These are phyloP conservation scores for Macquaria australasica DNA, from an alignment of 2,113 vertebrate species.

Conservation along the genomic window DNA sequence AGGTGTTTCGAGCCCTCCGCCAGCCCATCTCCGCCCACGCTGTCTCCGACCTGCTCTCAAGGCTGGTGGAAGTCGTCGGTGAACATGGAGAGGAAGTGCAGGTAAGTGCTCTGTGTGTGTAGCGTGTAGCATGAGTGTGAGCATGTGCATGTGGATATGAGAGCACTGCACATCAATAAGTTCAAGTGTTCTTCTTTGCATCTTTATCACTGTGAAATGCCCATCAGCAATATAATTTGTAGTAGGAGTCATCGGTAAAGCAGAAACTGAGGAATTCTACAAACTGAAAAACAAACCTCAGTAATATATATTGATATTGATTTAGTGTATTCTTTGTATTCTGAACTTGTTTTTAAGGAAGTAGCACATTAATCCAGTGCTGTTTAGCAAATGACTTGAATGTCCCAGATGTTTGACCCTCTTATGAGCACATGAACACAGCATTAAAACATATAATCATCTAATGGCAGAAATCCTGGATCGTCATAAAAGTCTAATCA, in stretches of 20 bases:
- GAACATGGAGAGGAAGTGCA: conserved; percentile 95
- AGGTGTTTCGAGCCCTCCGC: conserved; percentile 94
- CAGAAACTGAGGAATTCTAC: not conserved
- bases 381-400: not conserved
- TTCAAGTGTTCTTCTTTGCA: not conserved
- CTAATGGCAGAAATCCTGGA: conserved; percentile 13
- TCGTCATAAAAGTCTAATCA: not conserved
- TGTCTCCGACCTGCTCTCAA: conserved; percentile 92
- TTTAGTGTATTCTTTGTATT: not conserved
- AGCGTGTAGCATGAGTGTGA: conserved; percentile 49
- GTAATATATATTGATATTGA: not conserved
- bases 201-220: not conserved
- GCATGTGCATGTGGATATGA: conserved; percentile 3
- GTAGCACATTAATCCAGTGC: not conserved
- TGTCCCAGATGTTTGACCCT: conserved; percentile 22
- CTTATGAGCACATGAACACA: not conserved
- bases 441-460: conserved; percentile 14
- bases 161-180: not conserved
- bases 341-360: not conserved
- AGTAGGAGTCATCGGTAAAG: not conserved
- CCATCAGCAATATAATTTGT: not conserved
- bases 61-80: conserved; percentile 94
- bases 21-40: conserved; percentile 93
- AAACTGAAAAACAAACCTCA: not conserved
- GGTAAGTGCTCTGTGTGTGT: conserved; percentile 60